Evolutionary conservation across 2,888 invertebrate species (phyloP).

Genomic region (Xylocampa areola): DNA sequence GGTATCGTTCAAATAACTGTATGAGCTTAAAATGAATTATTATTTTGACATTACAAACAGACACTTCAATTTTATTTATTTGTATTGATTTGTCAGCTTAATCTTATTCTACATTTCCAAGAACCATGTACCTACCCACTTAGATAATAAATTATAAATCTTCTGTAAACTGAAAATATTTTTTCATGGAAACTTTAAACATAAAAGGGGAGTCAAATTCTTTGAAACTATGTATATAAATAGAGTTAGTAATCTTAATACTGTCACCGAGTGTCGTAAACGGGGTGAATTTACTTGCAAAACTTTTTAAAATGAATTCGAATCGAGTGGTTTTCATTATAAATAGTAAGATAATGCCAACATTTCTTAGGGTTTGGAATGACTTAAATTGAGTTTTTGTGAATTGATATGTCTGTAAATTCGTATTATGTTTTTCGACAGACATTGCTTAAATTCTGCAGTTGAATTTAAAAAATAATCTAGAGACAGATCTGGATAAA

Average conservation of each 20-base stretch:
- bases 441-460: neutral
- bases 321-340: conserved; percentile 43
- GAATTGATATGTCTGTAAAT: conserved; percentile 6
- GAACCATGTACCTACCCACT: too few species aligned
- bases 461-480: conserved; percentile 14
- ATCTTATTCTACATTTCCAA: too few species aligned
- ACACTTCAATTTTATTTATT: too few species aligned
- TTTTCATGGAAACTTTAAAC: conserved; percentile 22
- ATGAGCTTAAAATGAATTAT: too few species aligned
- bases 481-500: conserved; percentile 21
- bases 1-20: too few species aligned
- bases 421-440: neutral
- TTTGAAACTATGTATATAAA: conserved; percentile 36
- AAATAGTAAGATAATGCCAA: conserved; percentile 28
- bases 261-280: conserved; percentile 42
- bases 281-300: conserved; percentile 45
- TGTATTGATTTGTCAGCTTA: too few species aligned
- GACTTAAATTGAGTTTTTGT: conserved; percentile 4
- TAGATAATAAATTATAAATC: conserved; percentile 13
- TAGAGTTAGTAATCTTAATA: conserved; percentile 45
- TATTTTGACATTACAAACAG: too few species aligned
- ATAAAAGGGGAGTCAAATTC: conserved; percentile 25
- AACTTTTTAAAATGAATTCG: conserved; percentile 49
- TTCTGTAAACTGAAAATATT: conserved; percentile 15
- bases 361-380: conserved; percentile 5